Conservation (phyloP, 1,140 invertebrate species). For the Sycobia sp. region DNA sequence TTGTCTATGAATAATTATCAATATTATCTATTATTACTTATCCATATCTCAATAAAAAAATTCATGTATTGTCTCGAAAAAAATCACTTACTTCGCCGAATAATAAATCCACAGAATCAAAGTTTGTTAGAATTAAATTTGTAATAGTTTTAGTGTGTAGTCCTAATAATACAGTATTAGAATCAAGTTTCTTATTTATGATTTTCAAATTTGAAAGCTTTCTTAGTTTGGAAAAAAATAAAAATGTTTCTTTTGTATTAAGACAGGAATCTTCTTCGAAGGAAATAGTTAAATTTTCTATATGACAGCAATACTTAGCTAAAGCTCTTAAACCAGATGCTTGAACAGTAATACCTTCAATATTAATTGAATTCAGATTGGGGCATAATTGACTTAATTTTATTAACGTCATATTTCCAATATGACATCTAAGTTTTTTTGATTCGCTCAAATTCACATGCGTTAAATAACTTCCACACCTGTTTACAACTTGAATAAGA, state of each 20-base stretch:
- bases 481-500: constrained; percentile 49
- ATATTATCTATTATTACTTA: no score
- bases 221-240: constrained; percentile 46
- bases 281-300: constrained; percentile 47
- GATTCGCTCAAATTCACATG: constrained; percentile 45
- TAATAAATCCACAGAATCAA: no score
- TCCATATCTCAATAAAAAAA: no score
- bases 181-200: constrained; percentile 36
- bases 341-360: constrained; percentile 44
- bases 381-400: constrained; percentile 51
- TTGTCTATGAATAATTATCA: no score
- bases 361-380: constrained; percentile 48
- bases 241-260: constrained; percentile 49
- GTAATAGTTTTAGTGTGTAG: constrained; percentile 46
- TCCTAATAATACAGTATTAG: constrained; percentile 44
- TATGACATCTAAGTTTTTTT: constrained; percentile 16
- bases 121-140: no score
- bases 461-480: constrained; percentile 52
- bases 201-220: constrained; percentile 47
- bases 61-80: no score
- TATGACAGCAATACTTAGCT: constrained; percentile 43
- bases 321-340: constrained; percentile 49
- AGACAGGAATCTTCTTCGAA: constrained; percentile 39
- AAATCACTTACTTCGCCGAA: no score
- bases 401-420: constrained; percentile 49